Evolutionary conservation across 1,140 invertebrate species (phyloP), one percentile per base, ranked within the genome.

Genomic region (Drosophila mayri): DNA sequence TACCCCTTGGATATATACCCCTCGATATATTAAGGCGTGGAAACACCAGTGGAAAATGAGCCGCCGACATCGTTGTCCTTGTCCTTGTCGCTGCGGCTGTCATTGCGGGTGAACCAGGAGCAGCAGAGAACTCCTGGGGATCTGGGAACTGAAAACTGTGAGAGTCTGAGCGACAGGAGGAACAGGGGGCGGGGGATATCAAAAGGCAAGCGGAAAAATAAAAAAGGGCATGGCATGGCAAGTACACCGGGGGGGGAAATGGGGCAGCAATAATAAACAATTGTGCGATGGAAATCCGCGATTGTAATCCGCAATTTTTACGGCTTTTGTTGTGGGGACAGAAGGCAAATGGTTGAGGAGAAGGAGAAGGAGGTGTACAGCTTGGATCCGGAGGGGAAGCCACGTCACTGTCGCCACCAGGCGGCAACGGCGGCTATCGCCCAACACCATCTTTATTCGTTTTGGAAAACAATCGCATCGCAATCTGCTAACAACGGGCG

Each of bases 261-360:
- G 63, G 66, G 64, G 79, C 67, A 76, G 84, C 84, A 87, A 87
- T 82, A 87, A 87, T 83, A 87, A 91, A 86, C 88, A 91, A 88
- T 87, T 87, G 84, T 87, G 71, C 79, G 84, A 83, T 91, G 81
- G 84, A 91, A 91, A 87, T 91, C 90, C 85, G 90, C 90, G 90
- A 92, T 92, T 90, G 90, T 92, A 92, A 92, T 92, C 90, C 90
- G 90, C 90, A 92, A 91, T 92, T 92, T 92, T 91, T 92, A 90
- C 90, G 85, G 90, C 90, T 92, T 91, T 91, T 84, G 76, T 84
- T 72, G 65, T 65, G 58, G 41, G 61, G 67, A 32, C 50, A 49
- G 30, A 10, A 32, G 37, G 40, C 40, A 22, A 30, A 30, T 30
- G 28, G 44, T 0, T 16, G 43, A 11, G 5, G 10, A 6, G 30